phyloP scores from a whole-genome alignment of 1,140 invertebrate genomes.

The Polypedilum pembai region DNA sequence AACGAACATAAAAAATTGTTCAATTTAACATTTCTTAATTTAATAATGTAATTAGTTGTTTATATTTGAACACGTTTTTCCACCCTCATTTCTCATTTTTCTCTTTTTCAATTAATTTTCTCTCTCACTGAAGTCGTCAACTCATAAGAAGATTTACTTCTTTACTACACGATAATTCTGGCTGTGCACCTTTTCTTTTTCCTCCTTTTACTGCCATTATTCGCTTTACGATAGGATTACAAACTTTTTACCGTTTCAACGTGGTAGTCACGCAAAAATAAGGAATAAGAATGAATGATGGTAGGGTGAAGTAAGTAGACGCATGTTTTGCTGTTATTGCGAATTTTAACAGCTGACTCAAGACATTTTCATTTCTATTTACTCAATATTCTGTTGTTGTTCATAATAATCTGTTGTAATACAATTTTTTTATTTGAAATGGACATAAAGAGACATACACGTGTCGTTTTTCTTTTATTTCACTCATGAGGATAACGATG shows the following conservation, averaged over 20 bases:
- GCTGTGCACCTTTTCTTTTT: slow-evolving; percentile 9
- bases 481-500: background rate
- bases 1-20: background rate
- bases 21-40: background rate
- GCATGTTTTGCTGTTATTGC: background rate
- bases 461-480: background rate
- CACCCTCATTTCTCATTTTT: background rate
- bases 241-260: slow-evolving; percentile 3
- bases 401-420: slow-evolving; percentile 7
- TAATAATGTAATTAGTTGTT: slow-evolving; percentile 20
- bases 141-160: slow-evolving; percentile 9
- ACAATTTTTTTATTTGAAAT: background rate
- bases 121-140: background rate
- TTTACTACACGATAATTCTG: slow-evolving; percentile 13
- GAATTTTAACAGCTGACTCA: slow-evolving; percentile 12
- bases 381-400: background rate
- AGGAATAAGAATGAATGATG: slow-evolving; percentile 1
- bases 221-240: slow-evolving; percentile 10
- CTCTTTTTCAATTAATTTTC: slow-evolving; percentile 2
- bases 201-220: background rate
- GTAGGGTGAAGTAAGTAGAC: background rate
- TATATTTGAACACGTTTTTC: slow-evolving; percentile 12
- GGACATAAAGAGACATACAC: background rate
- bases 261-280: slow-evolving; percentile 9
- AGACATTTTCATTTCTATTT: background rate